Evolutionary conservation across 2,113 vertebrate species (phyloP).

Genomic region (Microcebus ravelobensis): DNA sequence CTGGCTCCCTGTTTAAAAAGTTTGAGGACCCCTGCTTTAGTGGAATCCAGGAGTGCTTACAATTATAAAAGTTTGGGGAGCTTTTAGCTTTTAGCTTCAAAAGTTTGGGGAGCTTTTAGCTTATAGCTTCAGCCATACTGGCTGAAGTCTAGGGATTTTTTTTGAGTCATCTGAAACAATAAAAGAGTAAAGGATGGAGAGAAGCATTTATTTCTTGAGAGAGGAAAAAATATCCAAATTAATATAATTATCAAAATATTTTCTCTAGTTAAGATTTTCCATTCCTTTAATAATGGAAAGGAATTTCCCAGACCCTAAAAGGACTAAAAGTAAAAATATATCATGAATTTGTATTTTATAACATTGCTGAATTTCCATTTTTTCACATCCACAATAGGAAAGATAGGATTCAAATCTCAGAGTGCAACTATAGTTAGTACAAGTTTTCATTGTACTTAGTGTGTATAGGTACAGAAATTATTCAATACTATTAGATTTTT

Average conservation of each 20-base stretch:
- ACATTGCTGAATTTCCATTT: slow-evolving; percentile 39
- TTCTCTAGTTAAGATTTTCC: slow-evolving; percentile 55
- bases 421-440: slow-evolving; percentile 70
- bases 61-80: slow-evolving; percentile 82
- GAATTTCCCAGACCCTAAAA: slow-evolving; percentile 31
- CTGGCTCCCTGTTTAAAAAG: too few species aligned
- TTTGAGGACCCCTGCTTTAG: slow-evolving; percentile 45
- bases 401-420: slow-evolving; percentile 66
- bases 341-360: slow-evolving; percentile 55
- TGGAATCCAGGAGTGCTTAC: slow-evolving; percentile 83
- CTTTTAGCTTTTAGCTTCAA: not conserved
- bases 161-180: slow-evolving; percentile 54
- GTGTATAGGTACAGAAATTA: slow-evolving; percentile 13
- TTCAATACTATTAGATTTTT: slow-evolving; percentile 66
- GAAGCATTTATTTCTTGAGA: slow-evolving; percentile 45
- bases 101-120: not conserved
- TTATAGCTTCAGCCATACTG: too few species aligned
- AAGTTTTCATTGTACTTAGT: slow-evolving; percentile 47
- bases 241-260: slow-evolving; percentile 48
- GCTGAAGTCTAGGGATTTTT: slow-evolving; percentile 27
- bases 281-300: slow-evolving; percentile 3
- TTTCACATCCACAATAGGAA: slow-evolving; percentile 70
- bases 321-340: slow-evolving; percentile 65
- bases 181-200: slow-evolving; percentile 52
- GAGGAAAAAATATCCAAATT: slow-evolving; percentile 45